Conservation (phyloP, 2,113 vertebrate genomes). For the Ifrita kowaldi region DNA sequence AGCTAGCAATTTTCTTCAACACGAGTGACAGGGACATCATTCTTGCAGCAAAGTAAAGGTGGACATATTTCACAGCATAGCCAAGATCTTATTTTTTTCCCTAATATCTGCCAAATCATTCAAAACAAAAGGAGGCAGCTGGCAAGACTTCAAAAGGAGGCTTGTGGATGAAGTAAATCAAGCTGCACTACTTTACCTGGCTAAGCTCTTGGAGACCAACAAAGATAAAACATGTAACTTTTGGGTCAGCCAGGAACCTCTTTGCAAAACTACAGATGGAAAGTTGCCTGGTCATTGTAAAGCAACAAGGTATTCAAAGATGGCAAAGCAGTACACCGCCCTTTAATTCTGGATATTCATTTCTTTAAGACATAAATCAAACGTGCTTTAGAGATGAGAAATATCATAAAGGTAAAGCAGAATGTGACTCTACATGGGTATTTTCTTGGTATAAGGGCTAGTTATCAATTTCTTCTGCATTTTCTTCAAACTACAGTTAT, state of each 20-base stretch:
- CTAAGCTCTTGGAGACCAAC: neutral
- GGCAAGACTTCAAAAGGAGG: constrained; percentile 18
- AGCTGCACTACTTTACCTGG: neutral
- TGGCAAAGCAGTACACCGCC: neutral
- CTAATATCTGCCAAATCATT: neutral
- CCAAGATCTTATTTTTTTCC: neutral
- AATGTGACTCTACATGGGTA: neutral
- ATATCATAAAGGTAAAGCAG: neutral
- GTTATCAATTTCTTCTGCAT: neutral
- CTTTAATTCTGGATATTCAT: neutral
- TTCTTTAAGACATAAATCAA: neutral
- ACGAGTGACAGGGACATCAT: neutral
- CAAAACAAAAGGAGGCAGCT: neutral
- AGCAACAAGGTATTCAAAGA: neutral
- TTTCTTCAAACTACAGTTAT: neutral
- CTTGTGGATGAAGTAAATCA: constrained; percentile 20
- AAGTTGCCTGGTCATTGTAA: neutral
- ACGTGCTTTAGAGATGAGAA: neutral
- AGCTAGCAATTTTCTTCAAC: neutral
- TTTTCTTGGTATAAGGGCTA: neutral
- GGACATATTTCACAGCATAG: neutral
- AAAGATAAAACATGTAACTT: constrained; percentile 13
- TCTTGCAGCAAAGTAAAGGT: neutral
- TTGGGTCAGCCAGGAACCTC: neutral
- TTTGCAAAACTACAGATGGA: neutral